phyloP scores from a whole-genome alignment of 2,113 vertebrate species.

The Butorides virescens region DNA sequence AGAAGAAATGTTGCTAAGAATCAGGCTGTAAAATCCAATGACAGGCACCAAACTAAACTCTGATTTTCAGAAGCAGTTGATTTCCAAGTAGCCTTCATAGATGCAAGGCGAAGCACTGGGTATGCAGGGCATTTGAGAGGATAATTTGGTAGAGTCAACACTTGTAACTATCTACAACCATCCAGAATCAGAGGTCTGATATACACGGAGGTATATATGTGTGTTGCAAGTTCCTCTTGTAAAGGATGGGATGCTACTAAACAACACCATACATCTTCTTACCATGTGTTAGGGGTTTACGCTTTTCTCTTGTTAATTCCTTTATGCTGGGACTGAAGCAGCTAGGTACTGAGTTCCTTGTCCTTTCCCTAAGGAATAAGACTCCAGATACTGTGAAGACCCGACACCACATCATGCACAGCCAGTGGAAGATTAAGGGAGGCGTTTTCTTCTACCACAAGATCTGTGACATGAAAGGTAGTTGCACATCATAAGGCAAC shows the following conservation, averaged over 20 bases:
- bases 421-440: neutral
- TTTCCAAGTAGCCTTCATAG: neutral
- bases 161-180: neutral
- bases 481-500: neutral
- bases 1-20: neutral
- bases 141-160: neutral
- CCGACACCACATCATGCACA: neutral
- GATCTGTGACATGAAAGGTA: neutral
- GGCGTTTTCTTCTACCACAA: neutral
- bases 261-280: fast-evolving
- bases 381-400: neutral
- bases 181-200: neutral
- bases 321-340: neutral
- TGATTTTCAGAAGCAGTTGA: neutral
- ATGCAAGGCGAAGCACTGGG: neutral
- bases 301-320: neutral
- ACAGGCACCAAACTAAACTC: neutral
- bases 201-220: neutral
- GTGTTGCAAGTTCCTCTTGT: neutral
- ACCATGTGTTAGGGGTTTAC: neutral
- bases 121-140: neutral
- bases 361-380: neutral
- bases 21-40: neutral
- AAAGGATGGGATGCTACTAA: neutral
- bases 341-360: neutral